A percentile compares a stretch with the other conserved stretches of the same genome.
Conservation (phyloP, 2,888 invertebrate species). For the Drosophila aldrichi region DNA sequence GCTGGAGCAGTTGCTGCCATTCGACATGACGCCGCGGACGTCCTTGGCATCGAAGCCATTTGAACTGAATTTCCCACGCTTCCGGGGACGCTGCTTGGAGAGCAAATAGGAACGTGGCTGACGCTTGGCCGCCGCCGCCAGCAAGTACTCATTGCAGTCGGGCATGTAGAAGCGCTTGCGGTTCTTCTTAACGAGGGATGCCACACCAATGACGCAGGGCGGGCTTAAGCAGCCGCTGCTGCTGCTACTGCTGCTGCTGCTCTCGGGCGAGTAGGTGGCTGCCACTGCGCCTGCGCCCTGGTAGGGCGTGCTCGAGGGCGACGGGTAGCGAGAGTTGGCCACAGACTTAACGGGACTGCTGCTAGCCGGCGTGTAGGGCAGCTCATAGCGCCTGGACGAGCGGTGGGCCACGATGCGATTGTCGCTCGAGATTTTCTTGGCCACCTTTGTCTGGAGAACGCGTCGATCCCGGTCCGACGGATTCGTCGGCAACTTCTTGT, state of each 20-base stretch:
- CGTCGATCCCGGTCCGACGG: constrained; percentile 90
- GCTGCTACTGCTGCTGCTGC: constrained; percentile 28
- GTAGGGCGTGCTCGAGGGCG: constrained; percentile 82
- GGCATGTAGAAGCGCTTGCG: constrained; percentile 43
- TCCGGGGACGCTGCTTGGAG: constrained; percentile 1
- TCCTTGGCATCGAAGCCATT: constrained; percentile 4
- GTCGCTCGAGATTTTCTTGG: constrained; percentile 86
- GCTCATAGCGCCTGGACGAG: constrained; percentile 63
- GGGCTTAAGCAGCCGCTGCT: constrained; percentile 20
- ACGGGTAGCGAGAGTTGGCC: constrained; percentile 82
- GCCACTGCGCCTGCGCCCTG: constrained; percentile 32
- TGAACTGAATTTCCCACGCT: background rate
- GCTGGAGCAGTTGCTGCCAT: background rate
- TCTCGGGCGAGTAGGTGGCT: constrained; percentile 66
- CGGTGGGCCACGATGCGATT: constrained; percentile 66
- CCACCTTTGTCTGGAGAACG: constrained; percentile 88
- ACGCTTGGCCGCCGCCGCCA: background rate
- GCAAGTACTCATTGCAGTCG: constrained; percentile 22
- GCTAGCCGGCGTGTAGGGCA: constrained; percentile 82
- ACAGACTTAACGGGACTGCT: constrained; percentile 83
- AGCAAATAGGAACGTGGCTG: background rate
- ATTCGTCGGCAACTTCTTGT: constrained; percentile 88
- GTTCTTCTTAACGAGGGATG: background rate
- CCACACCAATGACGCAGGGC: background rate
- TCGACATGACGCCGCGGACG: background rate